phyloP scores from a whole-genome alignment of 2,888 invertebrate genomes.

The Sabatieria punctata region DNA sequence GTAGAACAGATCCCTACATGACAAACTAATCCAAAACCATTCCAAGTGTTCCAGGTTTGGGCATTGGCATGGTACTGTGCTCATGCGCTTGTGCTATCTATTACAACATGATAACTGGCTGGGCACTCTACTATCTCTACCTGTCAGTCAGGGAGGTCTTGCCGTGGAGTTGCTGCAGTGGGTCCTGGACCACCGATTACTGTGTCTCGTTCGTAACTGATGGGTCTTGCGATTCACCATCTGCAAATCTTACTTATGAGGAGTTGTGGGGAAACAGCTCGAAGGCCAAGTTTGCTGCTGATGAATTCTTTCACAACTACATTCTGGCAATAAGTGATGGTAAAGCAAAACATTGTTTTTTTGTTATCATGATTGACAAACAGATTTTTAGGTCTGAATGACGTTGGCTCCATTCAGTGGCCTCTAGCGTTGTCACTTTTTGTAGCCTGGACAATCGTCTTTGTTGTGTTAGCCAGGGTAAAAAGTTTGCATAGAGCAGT shows the following conservation, averaged over 20 bases:
- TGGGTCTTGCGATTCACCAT: not conserved
- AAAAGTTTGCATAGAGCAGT: no score
- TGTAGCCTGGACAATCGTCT: constrained; percentile 12
- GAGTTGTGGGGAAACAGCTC: no score
- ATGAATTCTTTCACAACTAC: constrained; percentile 11
- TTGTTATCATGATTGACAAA: not conserved
- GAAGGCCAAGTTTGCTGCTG: constrained; percentile 8
- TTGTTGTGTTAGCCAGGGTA: constrained; percentile 9
- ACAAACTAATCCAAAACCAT: no score
- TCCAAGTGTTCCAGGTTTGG: not conserved
- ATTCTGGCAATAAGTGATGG: constrained; percentile 5
- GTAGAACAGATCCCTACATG: no score
- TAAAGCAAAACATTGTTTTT: not conserved
- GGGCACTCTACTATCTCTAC: constrained; percentile 38
- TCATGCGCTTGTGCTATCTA: constrained; percentile 37
- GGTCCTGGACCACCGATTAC: constrained; percentile 34
- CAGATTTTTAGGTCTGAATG: constrained; percentile 2
- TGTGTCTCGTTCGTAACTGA: constrained; percentile 9
- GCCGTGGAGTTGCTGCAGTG: constrained; percentile 37
- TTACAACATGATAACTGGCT: constrained; percentile 40
- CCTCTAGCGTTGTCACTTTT: constrained; percentile 4
- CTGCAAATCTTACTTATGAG: no score
- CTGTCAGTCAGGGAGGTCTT: constrained; percentile 34
- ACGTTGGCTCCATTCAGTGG: constrained; percentile 8
- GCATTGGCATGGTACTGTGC: constrained; percentile 33